These are phyloP conservation scores for Typhlichthys eigenmanni DNA, from an alignment of 2,797 vertebrate genomes.

Conservation along the genomic window DNA sequence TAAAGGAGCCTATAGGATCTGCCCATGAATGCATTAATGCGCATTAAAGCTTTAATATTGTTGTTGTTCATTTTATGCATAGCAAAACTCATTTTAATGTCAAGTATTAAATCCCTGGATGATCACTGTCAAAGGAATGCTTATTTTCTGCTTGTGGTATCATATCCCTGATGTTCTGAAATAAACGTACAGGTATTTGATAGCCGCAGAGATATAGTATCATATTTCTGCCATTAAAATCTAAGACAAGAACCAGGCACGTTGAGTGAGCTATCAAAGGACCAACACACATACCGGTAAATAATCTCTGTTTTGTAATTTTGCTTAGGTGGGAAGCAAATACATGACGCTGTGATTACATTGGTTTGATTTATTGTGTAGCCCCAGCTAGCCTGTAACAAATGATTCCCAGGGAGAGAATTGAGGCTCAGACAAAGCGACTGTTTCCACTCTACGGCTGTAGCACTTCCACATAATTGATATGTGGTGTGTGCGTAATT, in stretches of 20 bases:
- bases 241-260: conserved; percentile 42
- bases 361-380: conserved; percentile 50
- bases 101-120: too few relatives aligned
- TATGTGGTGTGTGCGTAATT: conserved; percentile 59
- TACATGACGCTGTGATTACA: conserved; percentile 52
- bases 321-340: conserved; percentile 31
- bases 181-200: background rate
- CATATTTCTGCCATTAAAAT: conserved; percentile 10
- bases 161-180: background rate
- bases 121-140: too few relatives aligned
- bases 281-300: conserved; percentile 30
- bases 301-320: conserved; percentile 54
- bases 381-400: conserved; percentile 36
- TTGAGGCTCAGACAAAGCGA: conserved; percentile 34
- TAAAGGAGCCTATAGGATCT: too few relatives aligned
- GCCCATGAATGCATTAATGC: too few relatives aligned
- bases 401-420: conserved; percentile 47
- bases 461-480: conserved; percentile 61
- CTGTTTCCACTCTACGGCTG: conserved; percentile 43
- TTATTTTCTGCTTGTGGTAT: background rate
- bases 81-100: too few relatives aligned
- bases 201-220: conserved; percentile 18
- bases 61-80: too few relatives aligned
- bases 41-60: too few relatives aligned
- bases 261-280: conserved; percentile 25